Evolutionary conservation across 2,113 vertebrate genomes (phyloP).

Genomic region (Stegastes partitus): DNA sequence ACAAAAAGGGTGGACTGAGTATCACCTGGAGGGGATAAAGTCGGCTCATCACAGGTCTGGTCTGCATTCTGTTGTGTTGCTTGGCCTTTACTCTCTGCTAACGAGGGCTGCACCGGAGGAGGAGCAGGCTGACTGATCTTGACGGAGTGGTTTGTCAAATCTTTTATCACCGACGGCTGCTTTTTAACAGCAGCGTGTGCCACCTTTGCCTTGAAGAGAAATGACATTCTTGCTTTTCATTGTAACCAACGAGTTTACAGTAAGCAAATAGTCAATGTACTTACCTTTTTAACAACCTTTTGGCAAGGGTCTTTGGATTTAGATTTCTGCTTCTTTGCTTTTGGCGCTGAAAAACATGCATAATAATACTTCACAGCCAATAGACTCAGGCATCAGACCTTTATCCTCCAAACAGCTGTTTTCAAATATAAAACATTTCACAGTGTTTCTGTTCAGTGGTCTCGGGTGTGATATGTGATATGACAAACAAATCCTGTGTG

Average conservation of each 20-base stretch:
- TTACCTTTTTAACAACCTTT: conserved; percentile 57
- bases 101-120: neutral
- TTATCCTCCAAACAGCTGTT: too few relatives aligned
- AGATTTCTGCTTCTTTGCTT: conserved; percentile 45
- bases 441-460: too few relatives aligned
- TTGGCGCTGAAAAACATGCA: conserved; percentile 64
- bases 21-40: conserved; percentile 68
- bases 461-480: neutral
- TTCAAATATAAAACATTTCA: too few relatives aligned
- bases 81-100: conserved; percentile 14
- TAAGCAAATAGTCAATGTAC: neutral
- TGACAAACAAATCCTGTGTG: neutral
- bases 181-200: neutral
- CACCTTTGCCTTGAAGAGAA: conserved; percentile 35
- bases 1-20: neutral
- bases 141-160: conserved; percentile 18
- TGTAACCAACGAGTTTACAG: conserved; percentile 1
- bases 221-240: conserved; percentile 4
- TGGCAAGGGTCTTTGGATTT: conserved; percentile 26
- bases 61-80: neutral
- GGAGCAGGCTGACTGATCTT: neutral
- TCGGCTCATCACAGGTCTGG: conserved; percentile 19
- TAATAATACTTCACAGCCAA: neutral
- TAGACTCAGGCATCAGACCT: neutral
- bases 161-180: neutral